These are phyloP conservation scores for Mechanitis messenoides DNA, from an alignment of 2,888 invertebrate species.

Conservation along the genomic window DNA sequence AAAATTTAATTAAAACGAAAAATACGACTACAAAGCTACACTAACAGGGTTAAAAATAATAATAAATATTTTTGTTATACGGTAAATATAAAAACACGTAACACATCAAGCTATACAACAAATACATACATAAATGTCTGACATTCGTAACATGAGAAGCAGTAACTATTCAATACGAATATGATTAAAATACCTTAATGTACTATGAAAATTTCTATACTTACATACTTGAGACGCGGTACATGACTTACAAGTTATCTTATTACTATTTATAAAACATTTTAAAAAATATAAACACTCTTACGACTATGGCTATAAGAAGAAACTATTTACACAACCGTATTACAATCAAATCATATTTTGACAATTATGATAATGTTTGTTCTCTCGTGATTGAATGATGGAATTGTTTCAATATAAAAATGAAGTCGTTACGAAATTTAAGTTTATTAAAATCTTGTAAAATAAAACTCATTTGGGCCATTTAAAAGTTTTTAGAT, in stretches of 20 bases:
- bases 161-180: slow-evolving; percentile 30
- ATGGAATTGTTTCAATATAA: no score
- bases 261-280: slow-evolving; percentile 45
- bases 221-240: slow-evolving; percentile 27
- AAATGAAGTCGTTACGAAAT: no score
- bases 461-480: no score
- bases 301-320: slow-evolving; percentile 50
- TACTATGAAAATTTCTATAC: slow-evolving; percentile 13
- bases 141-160: slow-evolving; percentile 55
- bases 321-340: slow-evolving; percentile 62
- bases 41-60: no score
- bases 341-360: slow-evolving; percentile 16
- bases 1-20: no score
- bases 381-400: slow-evolving; percentile 9
- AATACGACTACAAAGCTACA: no score
- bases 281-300: slow-evolving; percentile 62
- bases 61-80: no score
- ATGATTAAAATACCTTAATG: slow-evolving; percentile 5
- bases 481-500: no score
- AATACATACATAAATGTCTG: slow-evolving; percentile 45
- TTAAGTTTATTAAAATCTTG: no score
- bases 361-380: slow-evolving; percentile 5
- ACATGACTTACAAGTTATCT: slow-evolving; percentile 37
- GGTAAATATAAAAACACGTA: slow-evolving; percentile 28
- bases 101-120: slow-evolving; percentile 32